These are phyloP conservation scores for Alcedo atthis DNA, from an alignment of 2,797 vertebrate species.

Conservation along the genomic window DNA sequence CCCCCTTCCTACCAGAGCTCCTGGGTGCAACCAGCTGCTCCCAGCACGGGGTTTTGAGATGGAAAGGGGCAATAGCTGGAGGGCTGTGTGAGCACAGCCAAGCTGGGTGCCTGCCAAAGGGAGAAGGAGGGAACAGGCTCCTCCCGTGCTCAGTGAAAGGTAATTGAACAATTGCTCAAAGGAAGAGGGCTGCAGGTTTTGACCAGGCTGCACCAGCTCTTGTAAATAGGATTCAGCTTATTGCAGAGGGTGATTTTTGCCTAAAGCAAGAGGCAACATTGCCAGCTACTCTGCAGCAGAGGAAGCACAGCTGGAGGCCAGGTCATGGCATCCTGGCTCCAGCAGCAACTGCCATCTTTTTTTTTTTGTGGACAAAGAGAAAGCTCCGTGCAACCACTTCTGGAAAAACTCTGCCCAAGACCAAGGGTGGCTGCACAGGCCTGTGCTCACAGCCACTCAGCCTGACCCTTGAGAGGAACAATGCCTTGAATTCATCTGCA, in stretches of 20 bases:
- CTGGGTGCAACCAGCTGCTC: fast-evolving
- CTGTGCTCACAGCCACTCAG: background rate
- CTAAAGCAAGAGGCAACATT: background rate
- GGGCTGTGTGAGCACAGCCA: background rate
- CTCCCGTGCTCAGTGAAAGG: background rate
- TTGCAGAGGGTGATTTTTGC: background rate
- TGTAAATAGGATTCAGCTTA: background rate
- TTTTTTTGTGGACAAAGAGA: background rate
- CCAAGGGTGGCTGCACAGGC: background rate
- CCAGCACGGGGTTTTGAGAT: fast-evolving
- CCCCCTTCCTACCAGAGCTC: background rate
- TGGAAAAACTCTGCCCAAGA: background rate
- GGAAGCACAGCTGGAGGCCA: conserved; percentile 11
- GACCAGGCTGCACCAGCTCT: background rate
- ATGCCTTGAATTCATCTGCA: background rate
- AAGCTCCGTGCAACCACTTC: background rate
- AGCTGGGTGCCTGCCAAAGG: conserved; percentile 19
- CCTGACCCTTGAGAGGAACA: fast-evolving
- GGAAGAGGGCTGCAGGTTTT: background rate
- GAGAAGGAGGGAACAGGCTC: background rate
- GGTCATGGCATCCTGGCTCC: background rate
- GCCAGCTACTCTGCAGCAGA: background rate
- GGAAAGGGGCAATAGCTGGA: background rate
- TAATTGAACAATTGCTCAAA: conserved; percentile 46
- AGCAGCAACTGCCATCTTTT: background rate